Base-by-base conservation (phyloP, 1,140 invertebrate genomes). In the Argopecten irradians region DNA sequence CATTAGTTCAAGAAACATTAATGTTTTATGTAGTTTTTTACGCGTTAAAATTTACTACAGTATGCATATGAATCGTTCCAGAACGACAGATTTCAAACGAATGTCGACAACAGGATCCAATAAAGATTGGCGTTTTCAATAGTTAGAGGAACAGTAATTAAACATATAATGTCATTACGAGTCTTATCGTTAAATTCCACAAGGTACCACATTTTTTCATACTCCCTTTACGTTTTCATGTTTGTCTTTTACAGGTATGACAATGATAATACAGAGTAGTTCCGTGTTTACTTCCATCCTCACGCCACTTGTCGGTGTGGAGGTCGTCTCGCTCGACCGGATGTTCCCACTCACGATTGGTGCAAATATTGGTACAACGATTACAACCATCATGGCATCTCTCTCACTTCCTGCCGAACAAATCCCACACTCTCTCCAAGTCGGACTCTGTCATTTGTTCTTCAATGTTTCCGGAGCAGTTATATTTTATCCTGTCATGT, bases 281-380 rank as follows among this genome's bases (percentile, higher is more conserved):
- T 96, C 96, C 14, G 96, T 97, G 19, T 97, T 97, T 92, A 97
- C 96, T 0, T 97, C 96, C 11, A 95, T 96, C 3, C 92, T 97
- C 8, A 97, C 96, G 8, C 97, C 97, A 7, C 93, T 97, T 7
- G 96, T 97, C 13, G 97, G 96, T 8, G 91, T 96, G 7, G 96
- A 96, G 8, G 95, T 97, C 19, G 95, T 97, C 19, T 94, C 95
- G 5, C 87, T 97, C 22, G 96, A 97, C 82, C 91, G 96, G 41
- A 95, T 96, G 86, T 97, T 97, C 92, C 96, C 96, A 0, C 91
- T 97, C 8, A 96, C 96, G 3, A 91, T 97, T 22, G 96, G 96
- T 9, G 95, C 96, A 0, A 97, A 97, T 92, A 95, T 97, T 85
- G 97, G 97, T 28, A 97, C 97, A 19, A 97, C 86, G 19, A 32